A percentile compares a stretch with the other conserved stretches of the same genome.
Evolutionary conservation across 2,888 invertebrate genomes (phyloP).

Genomic region (Diplazon laetatorius): DNA sequence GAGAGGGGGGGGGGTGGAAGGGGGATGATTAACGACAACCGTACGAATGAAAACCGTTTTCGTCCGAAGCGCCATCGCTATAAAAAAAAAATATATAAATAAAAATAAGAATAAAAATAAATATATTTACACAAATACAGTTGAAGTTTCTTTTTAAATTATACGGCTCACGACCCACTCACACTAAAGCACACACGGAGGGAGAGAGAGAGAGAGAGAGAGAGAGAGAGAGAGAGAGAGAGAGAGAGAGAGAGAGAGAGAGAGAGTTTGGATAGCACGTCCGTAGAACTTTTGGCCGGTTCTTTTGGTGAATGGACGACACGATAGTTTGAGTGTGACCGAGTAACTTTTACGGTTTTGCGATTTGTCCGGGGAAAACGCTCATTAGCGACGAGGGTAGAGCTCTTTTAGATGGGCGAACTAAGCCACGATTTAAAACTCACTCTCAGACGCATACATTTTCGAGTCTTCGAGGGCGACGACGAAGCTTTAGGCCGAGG

Average conservation of each 20-base stretch:
- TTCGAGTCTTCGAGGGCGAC: constrained; percentile 67
- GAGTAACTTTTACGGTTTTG: constrained; percentile 21
- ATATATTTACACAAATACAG: constrained; percentile 34
- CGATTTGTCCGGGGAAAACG: constrained; percentile 42
- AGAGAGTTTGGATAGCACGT: no score
- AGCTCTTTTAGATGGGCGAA: constrained; percentile 23
- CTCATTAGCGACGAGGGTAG: constrained; percentile 58
- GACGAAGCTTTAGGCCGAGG: constrained; percentile 59
- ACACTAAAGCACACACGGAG: no score
- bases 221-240: no score
- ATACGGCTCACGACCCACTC: no score
- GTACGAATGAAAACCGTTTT: constrained; percentile 43
- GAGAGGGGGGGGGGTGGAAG: no score
- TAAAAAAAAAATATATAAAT: no score
- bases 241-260: no score
- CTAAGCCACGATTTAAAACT: constrained; percentile 64
- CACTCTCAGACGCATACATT: constrained; percentile 73
- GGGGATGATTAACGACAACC: constrained; percentile 60
- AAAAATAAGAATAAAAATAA: no score
- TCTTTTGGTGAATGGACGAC: constrained; percentile 38
- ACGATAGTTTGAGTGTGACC: constrained; percentile 30
- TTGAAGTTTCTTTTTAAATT: constrained; percentile 29
- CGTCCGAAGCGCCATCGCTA: constrained; percentile 27
- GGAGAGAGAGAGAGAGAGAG: no score
- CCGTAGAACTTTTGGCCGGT: constrained; percentile 9